These are phyloP conservation scores for Scaptomyza parva DNA, from an alignment of 2,888 invertebrate species.

Conservation along the genomic window DNA sequence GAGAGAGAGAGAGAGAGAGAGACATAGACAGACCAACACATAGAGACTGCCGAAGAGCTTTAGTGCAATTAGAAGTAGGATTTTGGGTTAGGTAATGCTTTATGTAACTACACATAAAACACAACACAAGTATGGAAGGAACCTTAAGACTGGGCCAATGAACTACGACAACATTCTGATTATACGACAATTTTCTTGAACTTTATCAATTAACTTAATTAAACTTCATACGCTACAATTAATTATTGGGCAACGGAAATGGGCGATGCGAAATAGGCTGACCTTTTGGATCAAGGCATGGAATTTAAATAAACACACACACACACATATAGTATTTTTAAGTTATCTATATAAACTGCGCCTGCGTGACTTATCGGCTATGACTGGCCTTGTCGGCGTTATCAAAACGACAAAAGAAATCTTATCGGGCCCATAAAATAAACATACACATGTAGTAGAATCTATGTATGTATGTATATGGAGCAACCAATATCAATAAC, in stretches of 20 bases:
- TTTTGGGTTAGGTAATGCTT: constrained; percentile 62
- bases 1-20: no score
- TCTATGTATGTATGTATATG: constrained; percentile 25
- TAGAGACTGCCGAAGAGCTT: constrained; percentile 24
- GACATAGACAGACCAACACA: neutral
- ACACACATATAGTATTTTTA: constrained; percentile 1
- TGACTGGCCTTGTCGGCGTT: constrained; percentile 63
- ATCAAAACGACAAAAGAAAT: constrained; percentile 56
- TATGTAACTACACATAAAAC: neutral
- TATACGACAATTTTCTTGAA: constrained; percentile 66
- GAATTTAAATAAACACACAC: constrained; percentile 9
- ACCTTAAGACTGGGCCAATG: constrained; percentile 55
- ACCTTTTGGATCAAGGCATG: constrained; percentile 55
- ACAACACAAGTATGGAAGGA: constrained; percentile 20
- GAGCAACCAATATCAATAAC: constrained; percentile 44
- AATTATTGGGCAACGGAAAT: constrained; percentile 69
- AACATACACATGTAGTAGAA: constrained; percentile 3
- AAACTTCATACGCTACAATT: constrained; percentile 48
- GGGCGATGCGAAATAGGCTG: constrained; percentile 52
- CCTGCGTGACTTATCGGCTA: constrained; percentile 43
- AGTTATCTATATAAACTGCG: constrained; percentile 9
- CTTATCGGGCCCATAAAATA: constrained; percentile 52
- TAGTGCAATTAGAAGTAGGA: constrained; percentile 50
- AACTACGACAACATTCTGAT: constrained; percentile 43
- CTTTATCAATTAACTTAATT: constrained; percentile 69